Evolutionary conservation across 2,113 vertebrate species (phyloP).

Genomic region (Struthidea cinerea): DNA sequence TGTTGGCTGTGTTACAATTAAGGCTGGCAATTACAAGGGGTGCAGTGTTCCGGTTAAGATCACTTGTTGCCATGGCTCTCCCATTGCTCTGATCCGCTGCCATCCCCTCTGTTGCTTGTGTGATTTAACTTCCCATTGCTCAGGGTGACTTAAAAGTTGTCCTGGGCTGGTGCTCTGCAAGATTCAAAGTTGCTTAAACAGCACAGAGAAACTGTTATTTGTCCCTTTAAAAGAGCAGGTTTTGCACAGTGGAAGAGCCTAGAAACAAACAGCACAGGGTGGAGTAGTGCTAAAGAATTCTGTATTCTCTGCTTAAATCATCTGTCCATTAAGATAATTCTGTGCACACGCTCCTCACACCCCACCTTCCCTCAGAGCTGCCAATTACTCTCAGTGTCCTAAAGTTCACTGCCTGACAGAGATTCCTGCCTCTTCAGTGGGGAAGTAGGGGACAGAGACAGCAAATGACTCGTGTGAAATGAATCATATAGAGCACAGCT

Average conservation of each 20-base stretch:
- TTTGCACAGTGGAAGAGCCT: neutral
- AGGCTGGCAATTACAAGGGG: neutral
- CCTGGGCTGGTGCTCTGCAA: neutral
- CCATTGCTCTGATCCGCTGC: neutral
- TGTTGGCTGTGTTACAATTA: neutral
- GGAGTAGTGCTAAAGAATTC: neutral
- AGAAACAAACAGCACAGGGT: neutral
- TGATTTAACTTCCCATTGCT: neutral
- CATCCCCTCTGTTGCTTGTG: neutral
- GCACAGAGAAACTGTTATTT: neutral
- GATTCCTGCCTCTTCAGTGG: neutral
- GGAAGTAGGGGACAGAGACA: neutral
- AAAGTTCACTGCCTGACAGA: neutral
- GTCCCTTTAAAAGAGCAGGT: neutral
- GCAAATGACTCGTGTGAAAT: accelerated
- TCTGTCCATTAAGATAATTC: neutral
- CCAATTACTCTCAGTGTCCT: neutral
- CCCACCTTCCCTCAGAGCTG: neutral
- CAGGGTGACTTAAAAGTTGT: neutral
- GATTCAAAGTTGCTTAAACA: neutral
- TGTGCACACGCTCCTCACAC: neutral
- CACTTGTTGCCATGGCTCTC: neutral
- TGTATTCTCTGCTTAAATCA: neutral
- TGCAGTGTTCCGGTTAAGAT: neutral
- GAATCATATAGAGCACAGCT: neutral